A percentile compares a stretch with the other conserved stretches of the same genome.
These are phyloP conservation scores for Drosophila rhopaloa DNA, from an alignment of 1,140 invertebrate genomes.

Conservation along the genomic window DNA sequence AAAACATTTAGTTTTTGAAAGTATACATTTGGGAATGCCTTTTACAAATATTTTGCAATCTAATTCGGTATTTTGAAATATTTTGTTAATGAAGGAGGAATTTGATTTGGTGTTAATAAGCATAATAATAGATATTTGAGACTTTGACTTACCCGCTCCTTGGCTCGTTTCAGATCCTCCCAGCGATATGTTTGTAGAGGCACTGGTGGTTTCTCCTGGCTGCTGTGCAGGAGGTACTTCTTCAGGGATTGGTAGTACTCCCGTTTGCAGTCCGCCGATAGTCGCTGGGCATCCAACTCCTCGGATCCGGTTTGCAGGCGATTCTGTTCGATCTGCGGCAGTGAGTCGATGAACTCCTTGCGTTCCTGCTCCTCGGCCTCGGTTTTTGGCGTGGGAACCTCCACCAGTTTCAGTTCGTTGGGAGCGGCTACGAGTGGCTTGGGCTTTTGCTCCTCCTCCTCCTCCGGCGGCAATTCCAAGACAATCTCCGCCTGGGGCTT, in stretches of 20 bases:
- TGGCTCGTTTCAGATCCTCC: conserved; percentile 88
- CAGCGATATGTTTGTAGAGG: conserved; percentile 89
- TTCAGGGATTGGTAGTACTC: conserved; percentile 84
- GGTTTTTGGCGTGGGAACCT: conserved; percentile 74
- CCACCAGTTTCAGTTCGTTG: conserved; percentile 68
- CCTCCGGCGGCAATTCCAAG: conserved; percentile 27
- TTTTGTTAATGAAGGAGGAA: not conserved
- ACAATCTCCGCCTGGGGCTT: conserved; percentile 67
- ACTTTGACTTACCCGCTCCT: conserved; percentile 74
- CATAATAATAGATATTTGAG: not conserved
- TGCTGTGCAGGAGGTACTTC: conserved; percentile 74
- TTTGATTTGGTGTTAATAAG: not conserved
- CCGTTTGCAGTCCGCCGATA: conserved; percentile 81
- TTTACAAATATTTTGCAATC: too few species aligned
- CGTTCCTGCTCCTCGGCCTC: conserved; percentile 73
- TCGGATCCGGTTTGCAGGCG: conserved; percentile 25
- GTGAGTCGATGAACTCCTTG: conserved; percentile 76
- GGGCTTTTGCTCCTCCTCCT: conserved; percentile 15
- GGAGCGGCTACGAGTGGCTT: conserved; percentile 30
- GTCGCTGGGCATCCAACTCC: conserved; percentile 68
- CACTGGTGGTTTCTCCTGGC: conserved; percentile 86
- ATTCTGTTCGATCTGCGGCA: conserved; percentile 71
- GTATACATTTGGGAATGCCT: too few species aligned
- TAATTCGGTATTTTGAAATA: too few species aligned
- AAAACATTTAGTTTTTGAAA: too few species aligned